A percentile compares a stretch with the other conserved stretches of the same genome.
These are phyloP conservation scores for Prinia subflava DNA, from an alignment of 2,113 vertebrate genomes.

Conservation along the genomic window DNA sequence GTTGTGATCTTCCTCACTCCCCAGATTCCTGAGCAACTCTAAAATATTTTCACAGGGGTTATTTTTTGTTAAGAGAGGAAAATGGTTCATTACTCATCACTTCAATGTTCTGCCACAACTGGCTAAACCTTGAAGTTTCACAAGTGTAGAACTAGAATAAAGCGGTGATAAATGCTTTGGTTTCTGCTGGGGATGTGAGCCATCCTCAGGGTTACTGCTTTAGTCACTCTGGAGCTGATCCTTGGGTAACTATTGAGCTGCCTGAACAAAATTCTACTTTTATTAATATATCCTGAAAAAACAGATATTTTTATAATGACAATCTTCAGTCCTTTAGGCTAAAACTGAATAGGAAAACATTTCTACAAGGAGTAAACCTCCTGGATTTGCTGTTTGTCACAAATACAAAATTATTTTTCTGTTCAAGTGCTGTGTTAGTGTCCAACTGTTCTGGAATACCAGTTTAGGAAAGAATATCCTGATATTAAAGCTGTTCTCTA, in stretches of 20 bases:
- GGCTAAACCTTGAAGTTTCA: neutral
- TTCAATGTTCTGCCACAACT: neutral
- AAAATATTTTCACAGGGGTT: neutral
- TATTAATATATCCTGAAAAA: neutral
- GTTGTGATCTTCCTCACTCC: neutral
- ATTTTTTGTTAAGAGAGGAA: neutral
- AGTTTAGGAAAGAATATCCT: neutral
- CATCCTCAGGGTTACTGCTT: neutral
- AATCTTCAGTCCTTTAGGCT: neutral
- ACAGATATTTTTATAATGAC: neutral
- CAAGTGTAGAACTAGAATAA: neutral
- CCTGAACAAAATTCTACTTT: neutral
- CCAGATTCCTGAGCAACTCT: neutral
- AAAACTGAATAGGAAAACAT: neutral
- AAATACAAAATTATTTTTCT: neutral
- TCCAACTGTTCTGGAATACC: neutral
- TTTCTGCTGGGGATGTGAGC: neutral
- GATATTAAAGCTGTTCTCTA: neutral
- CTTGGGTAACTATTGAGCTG: neutral
- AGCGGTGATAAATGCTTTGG: neutral
- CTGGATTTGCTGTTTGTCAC: neutral
- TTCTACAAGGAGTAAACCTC: neutral
- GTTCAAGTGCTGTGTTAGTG: neutral
- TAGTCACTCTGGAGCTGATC: neutral
- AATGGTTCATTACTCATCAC: neutral